Conservation (phyloP, 2,113 vertebrate species). For the Tricholaema leucomelas region DNA sequence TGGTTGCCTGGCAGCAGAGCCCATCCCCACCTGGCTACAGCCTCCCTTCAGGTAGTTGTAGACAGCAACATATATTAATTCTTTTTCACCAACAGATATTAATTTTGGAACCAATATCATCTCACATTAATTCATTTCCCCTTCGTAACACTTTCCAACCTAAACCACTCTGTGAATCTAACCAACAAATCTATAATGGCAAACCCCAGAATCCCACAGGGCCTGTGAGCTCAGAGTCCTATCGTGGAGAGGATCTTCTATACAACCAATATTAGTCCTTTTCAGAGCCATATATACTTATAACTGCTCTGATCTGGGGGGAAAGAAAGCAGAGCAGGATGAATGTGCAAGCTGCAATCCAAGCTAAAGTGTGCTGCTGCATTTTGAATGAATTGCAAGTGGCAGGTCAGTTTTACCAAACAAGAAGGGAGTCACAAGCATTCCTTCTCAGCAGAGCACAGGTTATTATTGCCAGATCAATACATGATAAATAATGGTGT, state of each 20-base stretch:
- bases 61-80: too few species aligned
- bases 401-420: slow-evolving; percentile 11
- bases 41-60: too few species aligned
- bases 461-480: slow-evolving; percentile 24
- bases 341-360: not conserved
- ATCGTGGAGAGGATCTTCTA: not conserved
- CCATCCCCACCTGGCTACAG: too few species aligned
- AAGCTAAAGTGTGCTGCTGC: not conserved
- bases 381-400: not conserved
- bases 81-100: too few species aligned
- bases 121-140: too few species aligned
- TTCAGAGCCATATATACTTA: not conserved
- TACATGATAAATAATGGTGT: not conserved
- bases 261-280: not conserved
- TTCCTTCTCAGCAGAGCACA: not conserved
- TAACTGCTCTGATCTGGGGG: not conserved
- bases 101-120: too few species aligned
- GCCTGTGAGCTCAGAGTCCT: not conserved
- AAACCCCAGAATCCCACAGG: not conserved
- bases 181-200: not conserved
- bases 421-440: not conserved
- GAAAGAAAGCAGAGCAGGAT: not conserved
- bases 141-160: too few species aligned
- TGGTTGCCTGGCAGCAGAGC: too few species aligned
- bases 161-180: too few species aligned